A percentile compares a stretch with the other conserved stretches of the same genome.
Conservation (phyloP, 2,888 invertebrate genomes). For the Teleiodes luculella region DNA sequence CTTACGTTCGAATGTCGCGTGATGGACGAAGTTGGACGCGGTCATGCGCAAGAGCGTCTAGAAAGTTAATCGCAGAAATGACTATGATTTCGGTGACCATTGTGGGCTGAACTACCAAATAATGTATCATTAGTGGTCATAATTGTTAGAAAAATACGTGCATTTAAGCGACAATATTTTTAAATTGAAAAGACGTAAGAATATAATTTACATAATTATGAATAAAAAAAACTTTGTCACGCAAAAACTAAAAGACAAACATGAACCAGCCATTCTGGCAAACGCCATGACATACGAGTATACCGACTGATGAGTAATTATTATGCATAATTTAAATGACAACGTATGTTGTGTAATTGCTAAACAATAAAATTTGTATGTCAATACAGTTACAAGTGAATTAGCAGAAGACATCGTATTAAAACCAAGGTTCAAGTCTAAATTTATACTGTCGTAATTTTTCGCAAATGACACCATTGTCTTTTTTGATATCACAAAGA, state of each 20-base stretch:
- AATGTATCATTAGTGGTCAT: neutral
- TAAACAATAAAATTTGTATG: constrained; percentile 4
- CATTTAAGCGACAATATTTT: neutral
- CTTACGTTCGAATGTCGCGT: constrained; percentile 24
- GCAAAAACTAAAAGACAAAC: neutral
- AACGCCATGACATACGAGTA: constrained; percentile 6
- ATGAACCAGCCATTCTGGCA: neutral
- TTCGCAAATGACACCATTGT: constrained; percentile 5
- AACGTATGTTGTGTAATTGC: constrained; percentile 6
- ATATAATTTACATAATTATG: neutral
- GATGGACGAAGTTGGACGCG: constrained; percentile 13
- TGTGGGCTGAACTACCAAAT: constrained; percentile 18
- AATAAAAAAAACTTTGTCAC: neutral
- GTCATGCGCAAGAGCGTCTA: constrained; percentile 29
- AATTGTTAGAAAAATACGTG: neutral
- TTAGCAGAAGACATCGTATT: neutral
- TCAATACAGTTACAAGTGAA: neutral
- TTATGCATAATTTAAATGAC: constrained; percentile 3
- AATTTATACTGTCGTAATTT: neutral
- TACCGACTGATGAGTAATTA: neutral
- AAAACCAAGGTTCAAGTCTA: constrained; percentile 4
- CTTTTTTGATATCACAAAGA: neutral
- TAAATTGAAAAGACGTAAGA: neutral
- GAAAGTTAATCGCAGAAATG: constrained; percentile 55
- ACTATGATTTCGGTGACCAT: constrained; percentile 38